These are phyloP conservation scores for Phengaris arion DNA, from an alignment of 2,888 invertebrate species.

Conservation along the genomic window DNA sequence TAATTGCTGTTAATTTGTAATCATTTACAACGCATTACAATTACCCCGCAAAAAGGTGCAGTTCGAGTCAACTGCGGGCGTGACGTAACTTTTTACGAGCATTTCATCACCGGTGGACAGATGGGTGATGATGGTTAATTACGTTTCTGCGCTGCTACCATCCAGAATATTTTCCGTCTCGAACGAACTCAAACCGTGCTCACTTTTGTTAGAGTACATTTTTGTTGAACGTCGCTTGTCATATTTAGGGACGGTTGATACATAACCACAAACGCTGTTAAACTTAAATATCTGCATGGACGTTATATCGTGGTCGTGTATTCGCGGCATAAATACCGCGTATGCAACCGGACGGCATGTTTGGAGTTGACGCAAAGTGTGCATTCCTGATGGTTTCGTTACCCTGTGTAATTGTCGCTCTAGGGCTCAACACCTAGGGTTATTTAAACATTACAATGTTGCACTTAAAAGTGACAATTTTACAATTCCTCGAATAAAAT, in stretches of 20 bases:
- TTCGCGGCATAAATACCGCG: conserved; percentile 35
- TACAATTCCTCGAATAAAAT: background rate
- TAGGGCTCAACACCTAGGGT: conserved; percentile 42
- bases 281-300: conserved; percentile 43
- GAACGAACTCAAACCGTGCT: background rate
- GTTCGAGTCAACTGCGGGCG: conserved; percentile 38
- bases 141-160: conserved; percentile 54
- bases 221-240: background rate
- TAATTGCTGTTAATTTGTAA: conserved; percentile 26
- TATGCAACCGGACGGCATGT: conserved; percentile 53
- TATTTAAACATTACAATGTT: conserved; percentile 28
- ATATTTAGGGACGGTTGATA: background rate
- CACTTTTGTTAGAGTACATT: background rate
- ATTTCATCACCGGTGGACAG: conserved; percentile 65
- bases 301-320: conserved; percentile 7
- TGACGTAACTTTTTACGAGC: conserved; percentile 65
- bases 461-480: background rate
- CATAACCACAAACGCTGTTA: background rate
- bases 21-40: conserved; percentile 32
- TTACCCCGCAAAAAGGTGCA: conserved; percentile 35
- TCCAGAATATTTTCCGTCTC: background rate
- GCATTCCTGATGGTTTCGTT: conserved; percentile 60
- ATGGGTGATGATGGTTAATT: conserved; percentile 67
- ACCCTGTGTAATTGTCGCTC: conserved; percentile 52
- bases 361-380: conserved; percentile 54